Conservation (phyloP, 2,113 vertebrate genomes). For the Esox niger region DNA sequence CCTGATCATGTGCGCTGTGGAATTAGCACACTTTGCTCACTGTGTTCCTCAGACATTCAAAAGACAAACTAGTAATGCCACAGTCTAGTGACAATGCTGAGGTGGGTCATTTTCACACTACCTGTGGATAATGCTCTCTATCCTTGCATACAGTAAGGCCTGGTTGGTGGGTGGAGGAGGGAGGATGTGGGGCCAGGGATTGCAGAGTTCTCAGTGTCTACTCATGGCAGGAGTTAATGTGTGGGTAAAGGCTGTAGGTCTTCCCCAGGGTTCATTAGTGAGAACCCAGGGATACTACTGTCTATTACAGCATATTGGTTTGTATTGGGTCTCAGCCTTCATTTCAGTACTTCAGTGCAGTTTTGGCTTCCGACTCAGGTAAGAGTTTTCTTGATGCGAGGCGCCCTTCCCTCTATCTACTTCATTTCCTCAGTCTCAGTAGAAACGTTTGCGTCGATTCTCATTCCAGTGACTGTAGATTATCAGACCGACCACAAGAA, state of each 20-base stretch:
- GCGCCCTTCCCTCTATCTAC: not conserved
- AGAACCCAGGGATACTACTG: not conserved
- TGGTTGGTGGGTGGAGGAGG: slow-evolving; percentile 32
- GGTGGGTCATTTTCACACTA: not conserved
- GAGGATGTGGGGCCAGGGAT: not conserved
- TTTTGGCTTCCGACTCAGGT: not conserved
- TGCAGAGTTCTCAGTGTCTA: not conserved
- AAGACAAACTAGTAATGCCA: not conserved
- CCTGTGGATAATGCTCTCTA: not conserved
- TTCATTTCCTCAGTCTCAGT: slow-evolving; percentile 68
- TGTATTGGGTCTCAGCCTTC: not conserved
- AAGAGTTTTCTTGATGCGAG: not conserved
- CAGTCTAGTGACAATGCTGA: not conserved
- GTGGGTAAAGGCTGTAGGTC: not conserved
- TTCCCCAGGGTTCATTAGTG: not conserved
- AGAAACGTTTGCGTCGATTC: slow-evolving; percentile 91
- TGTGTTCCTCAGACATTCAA: not conserved
- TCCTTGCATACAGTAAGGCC: slow-evolving; percentile 46
- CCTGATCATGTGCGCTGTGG: not conserved
- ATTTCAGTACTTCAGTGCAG: slow-evolving; percentile 19
- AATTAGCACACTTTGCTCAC: not conserved
- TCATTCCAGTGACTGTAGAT: slow-evolving; percentile 93
- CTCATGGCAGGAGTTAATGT: not conserved
- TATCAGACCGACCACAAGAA: slow-evolving; percentile 84
- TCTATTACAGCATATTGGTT: not conserved